Percentiles rank a stretch among this genome's conserved stretches.
Evolutionary conservation across 64 coral and sea anemone species (phyloP).

Genomic region (Exaiptasia diaphana): DNA sequence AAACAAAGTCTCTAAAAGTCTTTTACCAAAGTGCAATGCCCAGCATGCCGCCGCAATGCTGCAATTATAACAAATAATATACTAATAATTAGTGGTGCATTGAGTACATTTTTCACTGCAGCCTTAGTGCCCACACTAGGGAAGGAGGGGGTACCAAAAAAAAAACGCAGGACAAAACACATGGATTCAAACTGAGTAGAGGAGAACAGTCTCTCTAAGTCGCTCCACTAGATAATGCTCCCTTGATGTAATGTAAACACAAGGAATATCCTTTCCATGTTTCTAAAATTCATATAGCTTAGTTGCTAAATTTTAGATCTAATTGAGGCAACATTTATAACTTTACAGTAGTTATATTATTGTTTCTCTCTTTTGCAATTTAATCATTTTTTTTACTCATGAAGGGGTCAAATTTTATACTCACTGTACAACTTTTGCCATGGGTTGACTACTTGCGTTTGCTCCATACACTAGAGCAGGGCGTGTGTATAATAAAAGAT

Average conservation of each 20-base stretch:
- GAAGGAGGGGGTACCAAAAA: background rate
- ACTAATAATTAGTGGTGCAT: background rate
- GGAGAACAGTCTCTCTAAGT: too few relatives aligned
- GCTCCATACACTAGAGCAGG: conserved; percentile 81
- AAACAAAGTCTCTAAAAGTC: conserved; percentile 79
- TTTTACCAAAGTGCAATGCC: conserved; percentile 77
- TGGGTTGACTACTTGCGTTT: conserved; percentile 40
- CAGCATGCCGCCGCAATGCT: conserved; percentile 93
- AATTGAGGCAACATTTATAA: too few relatives aligned
- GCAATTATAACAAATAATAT: background rate
- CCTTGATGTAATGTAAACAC: background rate
- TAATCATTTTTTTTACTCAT: background rate
- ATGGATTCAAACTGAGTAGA: too few relatives aligned
- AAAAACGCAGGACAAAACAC: too few relatives aligned
- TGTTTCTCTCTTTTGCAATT: too few relatives aligned
- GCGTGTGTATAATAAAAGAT: conserved; percentile 66
- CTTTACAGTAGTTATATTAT: too few relatives aligned
- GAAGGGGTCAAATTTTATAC: background rate
- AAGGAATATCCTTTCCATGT: too few relatives aligned
- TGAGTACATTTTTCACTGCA: too few relatives aligned
- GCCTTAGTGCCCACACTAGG: background rate
- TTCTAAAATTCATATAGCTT: too few relatives aligned
- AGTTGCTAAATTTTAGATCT: too few relatives aligned
- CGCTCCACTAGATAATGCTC: background rate
- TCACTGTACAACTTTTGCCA: conserved; percentile 79